Evolutionary conservation across 2,113 vertebrate genomes (phyloP), one percentile per base, ranked within the genome.

Genomic region (Coracopsis vasa): DNA sequence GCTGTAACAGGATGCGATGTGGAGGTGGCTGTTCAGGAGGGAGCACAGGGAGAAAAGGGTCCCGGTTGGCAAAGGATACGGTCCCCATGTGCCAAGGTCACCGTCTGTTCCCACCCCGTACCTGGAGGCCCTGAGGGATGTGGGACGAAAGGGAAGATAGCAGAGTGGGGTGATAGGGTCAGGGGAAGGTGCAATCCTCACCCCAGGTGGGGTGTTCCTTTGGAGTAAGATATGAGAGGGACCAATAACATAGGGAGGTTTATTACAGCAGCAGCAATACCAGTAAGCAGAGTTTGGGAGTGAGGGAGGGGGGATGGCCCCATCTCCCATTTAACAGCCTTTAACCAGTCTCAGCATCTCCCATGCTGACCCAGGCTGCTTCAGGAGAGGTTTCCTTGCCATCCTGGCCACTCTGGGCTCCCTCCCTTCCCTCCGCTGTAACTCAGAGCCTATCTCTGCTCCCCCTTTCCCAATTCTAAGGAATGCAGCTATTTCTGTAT

Each of bases 401-500:
- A 8, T 33, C 29, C 65, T 23, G 39, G 37, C 28, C 31, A 37
- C 31, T 50, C 23, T 3, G 3, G 83, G 42, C n/a, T 73, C 28
- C 65, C 44, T n/a, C 44, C 53, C 48, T 60, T 35, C 47, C 47
- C 37, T 82, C 53, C 2, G 0, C 27, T 2, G 1, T 19, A 66
- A 79, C 80, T 29, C 33, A 48, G 88, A 88, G 25, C 74, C 54
- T 65, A 3, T 25, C 33, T 67, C 48, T 61, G 23, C 33, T 58
- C 11, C 12, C 14, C 48, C 51, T 83, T 67, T 17, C 62, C 77
- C n/a, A 15, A 10, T 77, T 80, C 51, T 54, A 35, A 94, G 51
- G 77, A 56, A 95, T 54, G 70, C 94, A 93, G 94, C 86, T 95
- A 84, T 96, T 96, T 95, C 88, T 88, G 92, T 75, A 53, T 83